These are phyloP conservation scores for Siderastrea siderea DNA, from an alignment of 92 coral and sea anemone genomes.

Conservation along the genomic window DNA sequence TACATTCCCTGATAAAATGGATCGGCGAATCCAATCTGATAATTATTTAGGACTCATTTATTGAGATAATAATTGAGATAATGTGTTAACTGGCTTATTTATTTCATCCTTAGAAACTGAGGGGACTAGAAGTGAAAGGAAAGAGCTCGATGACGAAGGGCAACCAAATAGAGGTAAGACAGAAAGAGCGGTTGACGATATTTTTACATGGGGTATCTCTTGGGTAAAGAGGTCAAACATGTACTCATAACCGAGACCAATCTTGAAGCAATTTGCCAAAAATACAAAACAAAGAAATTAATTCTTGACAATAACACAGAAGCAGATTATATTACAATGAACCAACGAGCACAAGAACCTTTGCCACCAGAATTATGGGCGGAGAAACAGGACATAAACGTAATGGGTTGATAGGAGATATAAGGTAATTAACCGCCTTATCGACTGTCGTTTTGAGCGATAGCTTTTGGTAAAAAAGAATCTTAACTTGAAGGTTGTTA, in stretches of 20 bases:
- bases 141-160: background rate
- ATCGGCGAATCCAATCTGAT: background rate
- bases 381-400: too few relatives aligned
- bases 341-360: too few relatives aligned
- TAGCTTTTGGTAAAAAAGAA: too few relatives aligned
- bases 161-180: background rate
- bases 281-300: background rate
- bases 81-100: background rate
- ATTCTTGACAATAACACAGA: background rate
- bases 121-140: background rate
- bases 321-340: too few relatives aligned
- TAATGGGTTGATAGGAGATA: too few relatives aligned
- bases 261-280: too few relatives aligned
- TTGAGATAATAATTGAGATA: background rate
- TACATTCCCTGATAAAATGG: background rate
- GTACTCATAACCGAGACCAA: too few relatives aligned
- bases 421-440: too few relatives aligned
- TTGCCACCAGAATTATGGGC: too few relatives aligned
- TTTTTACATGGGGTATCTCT: background rate
- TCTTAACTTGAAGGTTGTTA: too few relatives aligned
- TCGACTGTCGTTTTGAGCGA: too few relatives aligned
- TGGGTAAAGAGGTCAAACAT: background rate
- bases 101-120: background rate
- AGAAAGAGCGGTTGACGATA: background rate
- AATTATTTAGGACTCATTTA: too few relatives aligned